Percentiles rank a stretch among this genome's conserved stretches.
These are phyloP conservation scores for Cottoperca gobio DNA, from an alignment of 2,797 vertebrate genomes.

Conservation along the genomic window DNA sequence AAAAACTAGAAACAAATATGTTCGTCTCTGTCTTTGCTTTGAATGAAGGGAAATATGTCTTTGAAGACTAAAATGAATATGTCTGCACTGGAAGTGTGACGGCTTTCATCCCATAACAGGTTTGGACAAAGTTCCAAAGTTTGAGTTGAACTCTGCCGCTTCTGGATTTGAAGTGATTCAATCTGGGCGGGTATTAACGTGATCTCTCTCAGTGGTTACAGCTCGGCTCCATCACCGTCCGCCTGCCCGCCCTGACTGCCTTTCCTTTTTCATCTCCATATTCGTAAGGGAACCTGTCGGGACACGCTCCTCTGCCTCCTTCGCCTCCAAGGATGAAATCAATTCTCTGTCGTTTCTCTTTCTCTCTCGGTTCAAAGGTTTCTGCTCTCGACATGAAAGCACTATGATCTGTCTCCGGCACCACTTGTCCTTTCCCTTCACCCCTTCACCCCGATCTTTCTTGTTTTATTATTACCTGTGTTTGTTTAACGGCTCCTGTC, in stretches of 20 bases:
- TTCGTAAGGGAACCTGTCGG: slow-evolving; percentile 39
- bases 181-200: slow-evolving; percentile 11
- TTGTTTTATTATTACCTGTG: background rate
- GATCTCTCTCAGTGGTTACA: slow-evolving; percentile 37
- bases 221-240: slow-evolving; percentile 13
- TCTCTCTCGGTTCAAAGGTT: slow-evolving; percentile 56
- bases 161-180: slow-evolving; percentile 18
- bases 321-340: slow-evolving; percentile 42
- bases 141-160: slow-evolving; percentile 1
- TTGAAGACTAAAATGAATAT: background rate
- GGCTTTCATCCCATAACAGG: background rate
- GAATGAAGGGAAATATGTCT: background rate
- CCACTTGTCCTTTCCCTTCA: slow-evolving; percentile 5
- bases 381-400: slow-evolving; percentile 45
- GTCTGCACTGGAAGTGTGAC: background rate
- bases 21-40: background rate
- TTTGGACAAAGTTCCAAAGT: background rate
- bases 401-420: slow-evolving; percentile 35
- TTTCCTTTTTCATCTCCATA: slow-evolving; percentile 37
- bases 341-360: slow-evolving; percentile 38
- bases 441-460: background rate
- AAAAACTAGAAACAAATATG: too few species aligned
- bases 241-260: slow-evolving; percentile 22
- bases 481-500: slow-evolving; percentile 1
- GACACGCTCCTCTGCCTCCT: slow-evolving; percentile 22